Percentiles rank a stretch among this genome's conserved stretches.
Conservation (phyloP, 2,113 vertebrate genomes). For the Cinclus mexicanus region DNA sequence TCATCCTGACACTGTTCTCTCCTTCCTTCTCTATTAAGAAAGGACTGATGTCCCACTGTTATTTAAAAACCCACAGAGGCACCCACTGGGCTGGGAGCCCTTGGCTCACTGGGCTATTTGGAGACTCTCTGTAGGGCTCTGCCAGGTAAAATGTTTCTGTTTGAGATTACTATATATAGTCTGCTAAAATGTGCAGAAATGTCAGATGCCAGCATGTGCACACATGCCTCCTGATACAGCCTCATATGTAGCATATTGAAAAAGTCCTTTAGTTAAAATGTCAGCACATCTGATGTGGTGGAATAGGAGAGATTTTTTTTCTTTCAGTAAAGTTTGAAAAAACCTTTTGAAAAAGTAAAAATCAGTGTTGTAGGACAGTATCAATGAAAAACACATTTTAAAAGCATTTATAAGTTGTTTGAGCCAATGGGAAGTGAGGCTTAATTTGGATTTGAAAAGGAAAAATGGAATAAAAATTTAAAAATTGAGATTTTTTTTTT, state of each 20-base stretch:
- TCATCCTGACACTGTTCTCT: accelerated
- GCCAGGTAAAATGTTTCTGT: background rate
- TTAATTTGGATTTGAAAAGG: background rate
- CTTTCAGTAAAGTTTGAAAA: background rate
- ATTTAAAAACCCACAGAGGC: background rate
- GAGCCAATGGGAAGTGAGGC: background rate
- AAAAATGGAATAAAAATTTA: background rate
- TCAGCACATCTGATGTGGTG: background rate
- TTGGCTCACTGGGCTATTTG: background rate
- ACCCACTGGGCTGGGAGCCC: background rate
- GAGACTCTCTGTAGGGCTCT: background rate
- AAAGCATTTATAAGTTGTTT: background rate
- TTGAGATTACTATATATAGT: background rate
- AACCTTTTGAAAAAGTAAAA: background rate
- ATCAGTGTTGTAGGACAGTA: background rate
- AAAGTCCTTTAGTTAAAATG: background rate
- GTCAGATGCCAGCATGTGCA: background rate
- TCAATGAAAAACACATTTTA: background rate
- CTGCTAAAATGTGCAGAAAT: background rate
- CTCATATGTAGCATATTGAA: background rate
- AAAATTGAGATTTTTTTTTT: background rate
- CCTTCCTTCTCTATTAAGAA: background rate
- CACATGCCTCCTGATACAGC: background rate
- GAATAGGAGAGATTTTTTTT: background rate
- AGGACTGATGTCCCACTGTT: background rate